Conservation (phyloP, 92 coral and sea anemone species). For the Parazoanthus atlanticus region DNA sequence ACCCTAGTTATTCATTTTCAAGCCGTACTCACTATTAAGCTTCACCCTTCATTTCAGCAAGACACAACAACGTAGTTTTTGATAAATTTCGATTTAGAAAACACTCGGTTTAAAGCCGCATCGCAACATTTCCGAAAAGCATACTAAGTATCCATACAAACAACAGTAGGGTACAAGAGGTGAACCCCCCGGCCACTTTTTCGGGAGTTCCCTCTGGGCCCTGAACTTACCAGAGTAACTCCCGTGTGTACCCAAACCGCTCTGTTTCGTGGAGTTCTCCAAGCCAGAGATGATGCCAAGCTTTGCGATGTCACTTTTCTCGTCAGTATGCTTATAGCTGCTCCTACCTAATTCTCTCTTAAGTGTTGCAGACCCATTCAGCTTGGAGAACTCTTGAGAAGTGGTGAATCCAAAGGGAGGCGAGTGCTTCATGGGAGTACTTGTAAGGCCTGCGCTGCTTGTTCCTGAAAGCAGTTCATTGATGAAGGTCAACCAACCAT, state of each 20-base stretch:
- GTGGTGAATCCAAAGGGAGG: constrained; percentile 32
- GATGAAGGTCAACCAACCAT: neutral
- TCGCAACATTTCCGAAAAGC: too few species aligned
- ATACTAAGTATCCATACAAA: too few species aligned
- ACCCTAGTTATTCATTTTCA: too few species aligned
- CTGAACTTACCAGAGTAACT: neutral
- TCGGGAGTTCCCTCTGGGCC: neutral
- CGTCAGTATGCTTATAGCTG: neutral
- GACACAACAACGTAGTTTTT: too few species aligned
- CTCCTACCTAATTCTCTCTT: neutral
- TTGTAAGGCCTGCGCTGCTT: constrained; percentile 50
- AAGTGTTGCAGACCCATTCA: neutral
- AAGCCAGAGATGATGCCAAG: neutral
- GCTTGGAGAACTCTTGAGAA: constrained; percentile 13
- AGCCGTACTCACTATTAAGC: too few species aligned
- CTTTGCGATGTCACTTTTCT: neutral
- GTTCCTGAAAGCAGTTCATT: constrained; percentile 30
- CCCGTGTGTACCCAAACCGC: neutral
- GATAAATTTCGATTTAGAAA: too few species aligned
- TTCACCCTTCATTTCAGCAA: too few species aligned
- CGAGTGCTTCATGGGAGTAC: constrained; percentile 58
- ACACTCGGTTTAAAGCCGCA: too few species aligned
- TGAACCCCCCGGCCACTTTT: too few species aligned
- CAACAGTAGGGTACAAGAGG: too few species aligned
- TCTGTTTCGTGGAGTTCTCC: neutral